phyloP scores from a whole-genome alignment of 2,797 vertebrate species.

The Halcyon badia region DNA sequence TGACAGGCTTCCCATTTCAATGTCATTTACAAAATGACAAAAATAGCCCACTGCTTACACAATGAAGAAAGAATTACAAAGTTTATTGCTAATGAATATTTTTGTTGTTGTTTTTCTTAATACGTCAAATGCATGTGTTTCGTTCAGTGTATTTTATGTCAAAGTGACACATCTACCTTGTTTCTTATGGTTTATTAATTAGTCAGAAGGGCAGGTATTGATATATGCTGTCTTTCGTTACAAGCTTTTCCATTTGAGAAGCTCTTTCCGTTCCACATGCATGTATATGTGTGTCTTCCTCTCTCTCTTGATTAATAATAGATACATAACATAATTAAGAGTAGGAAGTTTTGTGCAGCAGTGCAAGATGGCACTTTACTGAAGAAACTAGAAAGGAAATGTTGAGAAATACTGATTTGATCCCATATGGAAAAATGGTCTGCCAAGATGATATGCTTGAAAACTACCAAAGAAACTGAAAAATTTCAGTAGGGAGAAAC shows the following conservation, averaged over 20 bases:
- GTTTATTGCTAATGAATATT: background rate
- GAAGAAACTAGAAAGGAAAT: background rate
- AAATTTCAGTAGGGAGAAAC: background rate
- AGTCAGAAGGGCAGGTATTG: background rate
- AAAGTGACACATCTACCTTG: background rate
- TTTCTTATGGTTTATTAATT: background rate
- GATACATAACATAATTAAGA: background rate
- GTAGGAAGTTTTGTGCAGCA: background rate
- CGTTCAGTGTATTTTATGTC: background rate
- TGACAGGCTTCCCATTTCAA: constrained; percentile 39
- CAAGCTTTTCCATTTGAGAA: background rate
- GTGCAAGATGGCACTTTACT: background rate
- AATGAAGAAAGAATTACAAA: background rate
- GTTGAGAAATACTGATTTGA: background rate
- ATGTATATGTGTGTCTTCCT: background rate
- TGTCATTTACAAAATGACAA: constrained; percentile 37
- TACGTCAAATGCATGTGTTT: background rate
- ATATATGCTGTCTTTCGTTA: background rate
- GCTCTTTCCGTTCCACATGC: background rate
- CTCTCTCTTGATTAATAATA: background rate
- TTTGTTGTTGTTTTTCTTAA: background rate
- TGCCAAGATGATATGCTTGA: background rate
- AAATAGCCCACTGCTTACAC: constrained; percentile 13
- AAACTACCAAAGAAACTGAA: background rate
- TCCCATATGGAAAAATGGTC: background rate